These are phyloP conservation scores for Camarhynchus parvulus DNA, from an alignment of 2,113 vertebrate species.

Conservation along the genomic window DNA sequence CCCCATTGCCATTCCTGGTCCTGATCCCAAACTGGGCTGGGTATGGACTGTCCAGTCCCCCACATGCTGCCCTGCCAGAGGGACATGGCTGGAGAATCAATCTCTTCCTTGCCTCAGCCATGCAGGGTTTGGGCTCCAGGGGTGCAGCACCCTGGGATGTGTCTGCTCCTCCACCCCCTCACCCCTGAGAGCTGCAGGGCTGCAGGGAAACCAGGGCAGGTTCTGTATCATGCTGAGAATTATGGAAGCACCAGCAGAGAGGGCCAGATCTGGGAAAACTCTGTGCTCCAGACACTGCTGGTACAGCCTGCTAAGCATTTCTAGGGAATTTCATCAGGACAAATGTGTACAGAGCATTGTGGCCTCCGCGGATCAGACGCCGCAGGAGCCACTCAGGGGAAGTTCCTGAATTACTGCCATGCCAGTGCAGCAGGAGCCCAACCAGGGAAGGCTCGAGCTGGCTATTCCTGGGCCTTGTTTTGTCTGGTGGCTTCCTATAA, in stretches of 20 bases:
- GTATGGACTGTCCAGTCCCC: background rate
- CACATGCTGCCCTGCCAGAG: background rate
- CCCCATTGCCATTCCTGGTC: background rate
- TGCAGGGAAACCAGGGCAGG: background rate
- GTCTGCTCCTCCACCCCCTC: background rate
- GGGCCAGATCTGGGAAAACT: background rate
- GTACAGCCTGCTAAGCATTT: background rate
- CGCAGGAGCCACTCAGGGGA: slow-evolving; percentile 40
- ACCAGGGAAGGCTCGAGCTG: slow-evolving; percentile 3
- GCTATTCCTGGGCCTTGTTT: slow-evolving; percentile 55
- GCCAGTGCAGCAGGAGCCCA: slow-evolving; percentile 7
- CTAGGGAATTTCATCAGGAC: slow-evolving; percentile 24
- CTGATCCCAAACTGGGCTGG: background rate
- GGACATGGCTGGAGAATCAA: background rate
- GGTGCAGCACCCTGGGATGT: fast-evolving
- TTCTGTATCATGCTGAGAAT: background rate
- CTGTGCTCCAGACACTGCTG: slow-evolving; percentile 2
- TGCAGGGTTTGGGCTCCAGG: background rate
- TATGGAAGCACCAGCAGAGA: background rate
- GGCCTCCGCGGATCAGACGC: slow-evolving; percentile 32
- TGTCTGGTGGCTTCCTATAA: slow-evolving; percentile 67
- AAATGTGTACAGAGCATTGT: background rate
- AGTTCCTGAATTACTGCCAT: slow-evolving; percentile 37
- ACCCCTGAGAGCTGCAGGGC: background rate
- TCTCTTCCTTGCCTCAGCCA: background rate